Percentiles rank a stretch among this genome's conserved stretches.
These are phyloP conservation scores for Thaumetopoea pityocampa DNA, from an alignment of 1,140 invertebrate species.

Conservation along the genomic window DNA sequence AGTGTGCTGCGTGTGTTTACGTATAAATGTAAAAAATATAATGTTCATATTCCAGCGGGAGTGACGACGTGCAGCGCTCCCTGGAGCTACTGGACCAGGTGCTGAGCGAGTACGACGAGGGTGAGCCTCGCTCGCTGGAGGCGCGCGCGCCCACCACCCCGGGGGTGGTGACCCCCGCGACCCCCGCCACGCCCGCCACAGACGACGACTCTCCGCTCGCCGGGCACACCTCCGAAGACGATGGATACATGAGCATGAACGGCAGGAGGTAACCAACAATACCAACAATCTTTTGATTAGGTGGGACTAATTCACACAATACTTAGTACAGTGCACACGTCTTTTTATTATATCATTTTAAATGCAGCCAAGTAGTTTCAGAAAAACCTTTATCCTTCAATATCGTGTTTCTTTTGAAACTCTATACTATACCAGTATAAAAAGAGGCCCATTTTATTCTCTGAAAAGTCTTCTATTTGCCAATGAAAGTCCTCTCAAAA, in stretches of 20 bases:
- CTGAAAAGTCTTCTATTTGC: too few species aligned
- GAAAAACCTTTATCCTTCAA: too few species aligned
- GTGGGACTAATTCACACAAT: too few species aligned
- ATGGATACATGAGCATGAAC: constrained; percentile 94
- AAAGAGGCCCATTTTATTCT: too few species aligned
- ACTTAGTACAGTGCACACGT: too few species aligned
- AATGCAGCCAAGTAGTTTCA: too few species aligned
- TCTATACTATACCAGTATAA: too few species aligned
- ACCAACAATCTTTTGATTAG: not conserved
- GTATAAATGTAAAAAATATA: too few species aligned
- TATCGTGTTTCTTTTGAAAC: too few species aligned
- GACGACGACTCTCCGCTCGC: constrained; percentile 85
- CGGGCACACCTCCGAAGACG: constrained; percentile 89
- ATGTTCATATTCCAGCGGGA: constrained; percentile 79
- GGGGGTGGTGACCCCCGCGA: constrained; percentile 62
- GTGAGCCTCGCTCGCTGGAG: constrained; percentile 63
- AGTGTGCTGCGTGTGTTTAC: not conserved
- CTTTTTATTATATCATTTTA: too few species aligned
- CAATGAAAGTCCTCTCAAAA: too few species aligned
- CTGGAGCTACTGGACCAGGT: constrained; percentile 90
- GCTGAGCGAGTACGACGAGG: constrained; percentile 90
- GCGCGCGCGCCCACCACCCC: constrained; percentile 52
- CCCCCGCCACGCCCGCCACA: constrained; percentile 64
- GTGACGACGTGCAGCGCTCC: constrained; percentile 88
- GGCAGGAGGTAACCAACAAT: constrained; percentile 78